These are phyloP conservation scores for Brachyopa scutellaris DNA, from an alignment of 2,888 invertebrate genomes.

Conservation along the genomic window DNA sequence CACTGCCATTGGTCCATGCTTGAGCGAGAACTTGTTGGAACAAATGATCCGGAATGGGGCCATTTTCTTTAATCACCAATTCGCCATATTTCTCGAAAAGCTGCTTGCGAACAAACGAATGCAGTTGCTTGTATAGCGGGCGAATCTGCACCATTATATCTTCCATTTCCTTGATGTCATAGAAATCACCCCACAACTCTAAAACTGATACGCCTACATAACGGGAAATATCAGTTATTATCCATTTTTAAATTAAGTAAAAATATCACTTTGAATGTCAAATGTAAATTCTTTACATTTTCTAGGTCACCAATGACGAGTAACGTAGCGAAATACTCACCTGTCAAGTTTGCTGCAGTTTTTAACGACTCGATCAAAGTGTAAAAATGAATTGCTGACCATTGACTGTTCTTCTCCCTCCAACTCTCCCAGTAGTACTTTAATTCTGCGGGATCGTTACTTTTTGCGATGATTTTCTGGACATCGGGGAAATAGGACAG, in stretches of 20 bases:
- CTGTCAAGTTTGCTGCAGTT: constrained; percentile 77
- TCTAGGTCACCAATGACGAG: no score
- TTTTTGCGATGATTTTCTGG: constrained; percentile 52
- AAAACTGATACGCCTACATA: constrained; percentile 76
- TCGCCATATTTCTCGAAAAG: constrained; percentile 88
- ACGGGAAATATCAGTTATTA: background rate
- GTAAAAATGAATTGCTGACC: constrained; percentile 78
- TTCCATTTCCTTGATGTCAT: constrained; percentile 79
- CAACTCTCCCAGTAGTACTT: constrained; percentile 72
- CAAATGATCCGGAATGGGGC: constrained; percentile 90
- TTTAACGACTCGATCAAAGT: constrained; percentile 78
- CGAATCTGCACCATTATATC: constrained; percentile 81
- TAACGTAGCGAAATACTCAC: constrained; percentile 56
- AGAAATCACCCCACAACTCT: constrained; percentile 77
- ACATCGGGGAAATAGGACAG: constrained; percentile 78
- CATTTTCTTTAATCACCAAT: constrained; percentile 84
- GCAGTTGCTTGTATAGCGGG: constrained; percentile 90
- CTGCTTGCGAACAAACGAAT: constrained; percentile 89
- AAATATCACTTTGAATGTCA: no score
- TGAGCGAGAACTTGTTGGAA: constrained; percentile 83
- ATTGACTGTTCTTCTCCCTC: constrained; percentile 75
- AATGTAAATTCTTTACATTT: no score
- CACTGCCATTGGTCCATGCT: constrained; percentile 78
- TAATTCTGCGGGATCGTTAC: constrained; percentile 68
- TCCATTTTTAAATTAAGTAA: no score